Conservation (phyloP, 2,113 vertebrate species). For the Astur gentilis region DNA sequence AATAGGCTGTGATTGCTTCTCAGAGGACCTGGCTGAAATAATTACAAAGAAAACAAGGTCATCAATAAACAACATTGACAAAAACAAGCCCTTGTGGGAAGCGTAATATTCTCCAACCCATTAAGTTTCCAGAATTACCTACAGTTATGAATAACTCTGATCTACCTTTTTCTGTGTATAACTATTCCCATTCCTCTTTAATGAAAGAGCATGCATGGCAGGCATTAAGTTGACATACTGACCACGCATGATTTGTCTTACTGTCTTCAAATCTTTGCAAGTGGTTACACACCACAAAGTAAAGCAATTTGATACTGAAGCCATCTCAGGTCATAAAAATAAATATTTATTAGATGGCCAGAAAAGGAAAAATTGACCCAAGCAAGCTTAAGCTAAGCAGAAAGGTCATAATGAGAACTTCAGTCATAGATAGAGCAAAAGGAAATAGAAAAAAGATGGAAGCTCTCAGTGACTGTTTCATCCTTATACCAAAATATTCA, state of each 20-base stretch:
- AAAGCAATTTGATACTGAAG: background rate
- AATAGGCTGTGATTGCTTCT: background rate
- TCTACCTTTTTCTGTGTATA: background rate
- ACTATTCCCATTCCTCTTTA: background rate
- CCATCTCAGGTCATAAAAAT: background rate
- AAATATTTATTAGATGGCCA: background rate
- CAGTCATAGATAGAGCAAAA: background rate
- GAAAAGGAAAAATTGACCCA: background rate
- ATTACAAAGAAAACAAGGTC: background rate
- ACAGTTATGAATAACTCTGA: background rate
- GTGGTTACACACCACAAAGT: background rate
- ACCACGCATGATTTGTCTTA: background rate
- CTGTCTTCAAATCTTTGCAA: background rate
- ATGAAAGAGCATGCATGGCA: background rate
- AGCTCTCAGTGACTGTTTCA: background rate
- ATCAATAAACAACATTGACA: background rate
- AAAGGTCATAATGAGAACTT: background rate
- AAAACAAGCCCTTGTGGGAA: background rate
- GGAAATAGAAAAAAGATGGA: background rate
- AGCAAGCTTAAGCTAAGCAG: background rate
- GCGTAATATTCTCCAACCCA: background rate
- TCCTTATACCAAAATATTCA: background rate
- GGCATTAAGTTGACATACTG: background rate
- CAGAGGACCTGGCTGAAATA: constrained; percentile 49
- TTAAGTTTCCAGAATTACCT: background rate